These are phyloP conservation scores for Chiropotes sagulatus DNA, from an alignment of 2,797 vertebrate genomes.

Conservation along the genomic window DNA sequence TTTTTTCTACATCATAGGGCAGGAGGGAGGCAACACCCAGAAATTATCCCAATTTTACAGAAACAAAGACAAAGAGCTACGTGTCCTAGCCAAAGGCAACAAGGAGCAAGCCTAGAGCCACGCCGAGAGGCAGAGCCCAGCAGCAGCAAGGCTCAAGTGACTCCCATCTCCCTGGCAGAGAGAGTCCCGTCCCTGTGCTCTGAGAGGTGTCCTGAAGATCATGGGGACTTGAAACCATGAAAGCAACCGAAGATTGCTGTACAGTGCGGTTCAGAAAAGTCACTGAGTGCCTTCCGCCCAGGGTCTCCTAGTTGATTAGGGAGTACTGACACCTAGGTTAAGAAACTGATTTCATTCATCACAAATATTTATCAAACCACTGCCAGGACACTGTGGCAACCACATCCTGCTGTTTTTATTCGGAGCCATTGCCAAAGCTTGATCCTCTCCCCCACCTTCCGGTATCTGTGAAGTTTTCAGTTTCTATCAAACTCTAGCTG, in stretches of 20 bases:
- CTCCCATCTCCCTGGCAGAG: not conserved
- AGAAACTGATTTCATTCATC: conserved; percentile 42
- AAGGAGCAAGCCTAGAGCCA: not conserved
- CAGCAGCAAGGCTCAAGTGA: not conserved
- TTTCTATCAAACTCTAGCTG: conserved; percentile 36
- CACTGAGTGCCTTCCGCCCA: not conserved
- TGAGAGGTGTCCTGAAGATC: not conserved
- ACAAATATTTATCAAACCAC: not conserved
- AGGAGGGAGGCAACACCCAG: conserved; percentile 47
- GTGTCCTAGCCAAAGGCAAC: conserved; percentile 20
- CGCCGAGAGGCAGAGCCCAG: not conserved
- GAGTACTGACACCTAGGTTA: not conserved
- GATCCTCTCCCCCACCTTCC: conserved; percentile 57
- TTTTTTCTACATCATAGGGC: not conserved
- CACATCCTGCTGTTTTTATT: conserved; percentile 43
- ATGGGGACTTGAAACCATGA: not conserved
- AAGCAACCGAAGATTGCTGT: not conserved
- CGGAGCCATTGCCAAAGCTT: not conserved
- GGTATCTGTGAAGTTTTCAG: conserved; percentile 55
- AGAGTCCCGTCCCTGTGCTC: not conserved
- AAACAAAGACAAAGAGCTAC: conserved; percentile 62
- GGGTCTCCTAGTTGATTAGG: not conserved
- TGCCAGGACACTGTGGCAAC: conserved; percentile 21
- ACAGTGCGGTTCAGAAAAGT: not conserved
- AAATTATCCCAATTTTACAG: conserved; percentile 57